Conservation (phyloP, 2,888 invertebrate species). For the Coenonympha arcania region DNA sequence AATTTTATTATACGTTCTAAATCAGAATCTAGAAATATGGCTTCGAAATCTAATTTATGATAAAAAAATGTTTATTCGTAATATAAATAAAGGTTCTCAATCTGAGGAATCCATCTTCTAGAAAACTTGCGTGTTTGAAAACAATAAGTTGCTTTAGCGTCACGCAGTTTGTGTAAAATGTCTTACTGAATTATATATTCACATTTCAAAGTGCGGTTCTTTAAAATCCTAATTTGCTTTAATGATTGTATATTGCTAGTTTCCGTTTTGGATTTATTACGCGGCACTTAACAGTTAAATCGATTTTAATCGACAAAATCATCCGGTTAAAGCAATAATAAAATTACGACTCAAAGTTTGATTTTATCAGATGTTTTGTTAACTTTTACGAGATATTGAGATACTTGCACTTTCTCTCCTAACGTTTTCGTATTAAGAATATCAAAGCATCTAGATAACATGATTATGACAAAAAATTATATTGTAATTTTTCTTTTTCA, state of each 20-base stretch:
- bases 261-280: conserved; percentile 6
- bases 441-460: not conserved
- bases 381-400: conserved; percentile 1
- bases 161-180: no score
- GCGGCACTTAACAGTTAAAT: conserved; percentile 3
- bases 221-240: not conserved
- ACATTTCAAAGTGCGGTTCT: no score
- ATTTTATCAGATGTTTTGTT: conserved; percentile 10
- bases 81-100: not conserved
- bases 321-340: conserved; percentile 2
- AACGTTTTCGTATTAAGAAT: conserved; percentile 2
- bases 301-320: conserved; percentile 12
- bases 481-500: conserved; percentile 40
- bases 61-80: not conserved
- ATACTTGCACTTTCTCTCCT: conserved; percentile 9
- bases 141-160: no score
- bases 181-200: no score
- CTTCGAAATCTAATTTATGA: not conserved
- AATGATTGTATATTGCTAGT: not conserved
- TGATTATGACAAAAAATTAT: conserved; percentile 4
- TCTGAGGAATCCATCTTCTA: no score
- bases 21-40: not conserved
- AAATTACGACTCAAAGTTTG: conserved; percentile 5
- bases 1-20: not conserved
- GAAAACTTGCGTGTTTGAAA: no score